Evolutionary conservation across 2,888 invertebrate genomes (phyloP), one percentile per base, ranked within the genome.

Genomic region (Phasia obesa): DNA sequence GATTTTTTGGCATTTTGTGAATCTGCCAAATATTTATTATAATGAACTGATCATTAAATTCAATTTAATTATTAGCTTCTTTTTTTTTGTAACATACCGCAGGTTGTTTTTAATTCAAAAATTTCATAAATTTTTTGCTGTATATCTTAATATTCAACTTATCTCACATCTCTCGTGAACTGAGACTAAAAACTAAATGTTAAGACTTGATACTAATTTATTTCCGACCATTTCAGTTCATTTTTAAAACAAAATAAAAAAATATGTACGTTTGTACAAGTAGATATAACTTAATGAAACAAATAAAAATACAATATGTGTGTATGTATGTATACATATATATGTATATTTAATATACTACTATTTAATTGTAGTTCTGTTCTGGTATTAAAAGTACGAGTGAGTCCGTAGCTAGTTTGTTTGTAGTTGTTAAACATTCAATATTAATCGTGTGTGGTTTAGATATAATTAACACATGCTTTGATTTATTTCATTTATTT

Each of bases 401-500:
- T n/a, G n/a, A n/a, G n/a, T n/a, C n/a, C 0, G 23, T n/a, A 59
- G n/a, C n/a, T n/a, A n/a, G 21, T 6, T 23, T 19, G 19, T 0
- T 62, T 27, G 11, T 47, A 19, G 13, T 13, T 47, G 44, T n/a
- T 62, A n/a, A 49, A 4, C 53, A 65, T 76, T 55, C 51, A 59
- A 78, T 84, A 85, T 85, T 86, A 85, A 85, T 84, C 82, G 84
- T 81, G 75, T 84, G 81, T 84, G 85, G 81, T 85, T 85, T 77
- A 73, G 81, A 83, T 86, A 87, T 88, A 89, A 88, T 88, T 87
- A 88, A 88, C 88, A 88, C 88, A 87, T 88, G 89, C 86, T 87
- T 86, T 89, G 88, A 89, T 90, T 90, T 90, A 88, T 90, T 88
- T 88, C 89, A 89, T 88, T 87, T 88, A 86, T 88, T 87, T 84